Evolutionary conservation across 2,888 invertebrate genomes (phyloP).

Genomic region (Leptogaster cylindrica): DNA sequence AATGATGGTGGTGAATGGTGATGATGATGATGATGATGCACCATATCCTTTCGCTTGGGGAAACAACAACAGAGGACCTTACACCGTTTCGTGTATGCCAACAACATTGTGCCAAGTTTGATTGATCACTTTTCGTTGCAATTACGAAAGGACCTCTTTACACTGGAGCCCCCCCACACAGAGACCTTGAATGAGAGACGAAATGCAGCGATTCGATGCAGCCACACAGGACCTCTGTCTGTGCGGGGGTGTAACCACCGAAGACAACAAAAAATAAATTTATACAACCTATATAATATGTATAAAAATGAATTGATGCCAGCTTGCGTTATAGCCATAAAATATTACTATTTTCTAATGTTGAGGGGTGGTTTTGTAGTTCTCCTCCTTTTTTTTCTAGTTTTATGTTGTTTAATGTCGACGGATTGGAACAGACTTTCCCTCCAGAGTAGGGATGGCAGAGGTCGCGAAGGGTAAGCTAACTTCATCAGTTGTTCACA

Average conservation of each 20-base stretch:
- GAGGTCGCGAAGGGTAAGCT: conserved; percentile 23
- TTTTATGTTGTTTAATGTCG: too few species aligned
- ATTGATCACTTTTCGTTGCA: conserved; percentile 39
- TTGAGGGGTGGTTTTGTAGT: too few species aligned
- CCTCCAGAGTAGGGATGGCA: too few species aligned
- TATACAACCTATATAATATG: too few species aligned
- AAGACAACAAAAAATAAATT: too few species aligned
- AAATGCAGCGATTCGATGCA: too few species aligned
- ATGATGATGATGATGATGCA: not conserved
- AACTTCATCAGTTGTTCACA: conserved; percentile 29
- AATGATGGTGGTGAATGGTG: too few species aligned
- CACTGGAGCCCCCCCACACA: too few species aligned
- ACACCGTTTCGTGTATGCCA: conserved; percentile 16
- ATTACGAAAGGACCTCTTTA: conserved; percentile 33
- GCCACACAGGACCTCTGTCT: not conserved
- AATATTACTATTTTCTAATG: conserved; percentile 16
- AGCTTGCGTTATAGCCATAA: conserved; percentile 23
- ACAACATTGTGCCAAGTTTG: conserved; percentile 37
- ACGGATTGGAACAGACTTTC: conserved; percentile 23
- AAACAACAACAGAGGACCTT: not conserved
- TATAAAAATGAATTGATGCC: conserved; percentile 25
- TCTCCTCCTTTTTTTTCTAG: too few species aligned
- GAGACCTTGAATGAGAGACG: too few species aligned
- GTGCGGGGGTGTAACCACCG: conserved; percentile 1
- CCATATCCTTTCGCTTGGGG: not conserved